phyloP scores from a whole-genome alignment of 2,797 vertebrate genomes.

The Centroberyx gerrardi region DNA sequence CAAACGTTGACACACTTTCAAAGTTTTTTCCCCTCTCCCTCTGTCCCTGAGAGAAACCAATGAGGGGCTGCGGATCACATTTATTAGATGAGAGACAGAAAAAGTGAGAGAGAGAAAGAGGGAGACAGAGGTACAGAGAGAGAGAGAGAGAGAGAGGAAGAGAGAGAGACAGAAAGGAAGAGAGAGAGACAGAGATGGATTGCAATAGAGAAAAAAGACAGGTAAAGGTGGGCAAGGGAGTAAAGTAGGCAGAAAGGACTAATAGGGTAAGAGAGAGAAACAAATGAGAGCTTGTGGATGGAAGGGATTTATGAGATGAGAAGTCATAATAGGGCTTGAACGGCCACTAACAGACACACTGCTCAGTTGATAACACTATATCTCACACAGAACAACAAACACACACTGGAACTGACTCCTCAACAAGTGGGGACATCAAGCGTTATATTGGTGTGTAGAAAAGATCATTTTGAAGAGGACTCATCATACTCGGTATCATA shows the following conservation, averaged over 20 bases:
- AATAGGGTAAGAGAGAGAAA: constrained; percentile 4
- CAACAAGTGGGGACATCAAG: neutral
- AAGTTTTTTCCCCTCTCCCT: constrained; percentile 77
- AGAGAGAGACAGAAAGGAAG: neutral
- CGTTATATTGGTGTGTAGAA: too few species aligned
- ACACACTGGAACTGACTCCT: neutral
- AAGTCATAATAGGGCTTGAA: constrained; percentile 22
- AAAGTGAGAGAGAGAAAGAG: neutral
- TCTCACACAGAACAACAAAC: neutral
- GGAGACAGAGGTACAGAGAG: neutral
- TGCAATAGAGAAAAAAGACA: constrained; percentile 3
- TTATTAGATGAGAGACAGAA: constrained; percentile 79
- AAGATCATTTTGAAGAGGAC: too few species aligned
- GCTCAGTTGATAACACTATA: neutral
- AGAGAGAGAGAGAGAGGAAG: neutral
- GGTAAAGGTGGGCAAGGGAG: constrained; percentile 29
- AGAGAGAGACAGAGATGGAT: neutral
- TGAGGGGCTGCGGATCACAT: constrained; percentile 82
- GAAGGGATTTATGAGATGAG: neutral
- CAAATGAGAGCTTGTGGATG: neutral
- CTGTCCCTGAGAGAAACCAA: constrained; percentile 78
- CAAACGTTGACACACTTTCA: constrained; percentile 87
- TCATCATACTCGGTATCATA: too few species aligned
- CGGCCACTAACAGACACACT: neutral
- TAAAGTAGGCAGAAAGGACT: constrained; percentile 20